Base-by-base conservation (phyloP, 2,797 vertebrate species). In the Cephalopachus bancanus region DNA sequence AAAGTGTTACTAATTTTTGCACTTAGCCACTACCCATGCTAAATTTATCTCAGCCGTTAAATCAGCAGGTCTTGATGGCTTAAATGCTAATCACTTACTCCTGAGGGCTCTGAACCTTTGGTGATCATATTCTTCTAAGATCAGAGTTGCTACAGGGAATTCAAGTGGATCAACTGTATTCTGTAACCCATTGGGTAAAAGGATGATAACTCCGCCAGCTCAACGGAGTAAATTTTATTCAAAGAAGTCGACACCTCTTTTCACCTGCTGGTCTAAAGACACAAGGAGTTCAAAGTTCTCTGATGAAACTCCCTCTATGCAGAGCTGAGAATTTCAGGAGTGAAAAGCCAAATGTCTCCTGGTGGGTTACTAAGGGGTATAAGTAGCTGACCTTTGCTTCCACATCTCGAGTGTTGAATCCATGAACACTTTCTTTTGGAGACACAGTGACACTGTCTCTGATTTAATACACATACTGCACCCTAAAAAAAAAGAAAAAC, bases 221-320 rank as follows among this genome's bases (percentile, higher is more conserved):
- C 33, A 30, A 0, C 7, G 28, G 30, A 8, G 1, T 72, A 49
- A 30, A 0, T 59, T 95, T 88, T 51, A 51, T 4, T 79, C 44
- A 16, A 53, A 71, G 49, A 84, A 33, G 5, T 17, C 30, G 49
- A 95, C 24, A 26, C 7, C 7, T 76, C 81, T 75, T 69, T 12
- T 65, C 14, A 65, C 5, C 30, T 79, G 6, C 22, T 37, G 3
- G 5, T 71, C 26, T 76, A 6, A 17, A 67, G 11, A n/a, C 22
- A 15, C 22, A 20, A 49, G 26, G 33, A 69, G 14, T 16, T 24
- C 20, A 69, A 22, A 62, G 60, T 49, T 69, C 44, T 62, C 16
- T n/a, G 2, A 19, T 49, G 17, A 1, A 44, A 57, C 0, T 14
- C 22, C 8, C 60, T 12, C 19, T 16, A 22, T 15, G 10, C 4